Conservation (phyloP, 2,113 vertebrate species). For the Castor canadensis region DNA sequence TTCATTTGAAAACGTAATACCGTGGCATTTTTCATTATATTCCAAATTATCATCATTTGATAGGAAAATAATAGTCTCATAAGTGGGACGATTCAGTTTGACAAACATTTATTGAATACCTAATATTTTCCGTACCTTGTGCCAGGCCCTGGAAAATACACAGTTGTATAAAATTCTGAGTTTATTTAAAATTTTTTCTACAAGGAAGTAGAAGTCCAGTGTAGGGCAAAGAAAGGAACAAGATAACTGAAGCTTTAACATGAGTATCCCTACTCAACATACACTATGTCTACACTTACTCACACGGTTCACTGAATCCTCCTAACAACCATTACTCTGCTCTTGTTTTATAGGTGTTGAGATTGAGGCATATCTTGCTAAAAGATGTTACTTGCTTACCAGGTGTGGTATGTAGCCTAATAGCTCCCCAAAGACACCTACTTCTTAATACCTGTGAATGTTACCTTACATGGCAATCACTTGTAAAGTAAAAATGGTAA, state of each 20-base stretch:
- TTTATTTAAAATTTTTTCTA: background rate
- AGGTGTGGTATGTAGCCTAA: background rate
- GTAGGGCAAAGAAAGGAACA: background rate
- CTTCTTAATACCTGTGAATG: background rate
- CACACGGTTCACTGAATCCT: background rate
- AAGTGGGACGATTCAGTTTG: background rate
- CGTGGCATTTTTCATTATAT: conserved; percentile 38
- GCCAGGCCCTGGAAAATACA: background rate
- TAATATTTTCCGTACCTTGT: background rate
- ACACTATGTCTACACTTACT: background rate
- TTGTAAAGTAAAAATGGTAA: background rate
- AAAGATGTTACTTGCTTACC: background rate
- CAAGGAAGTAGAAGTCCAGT: background rate
- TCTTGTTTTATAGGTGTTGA: background rate
- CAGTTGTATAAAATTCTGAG: background rate
- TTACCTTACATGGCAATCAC: background rate
- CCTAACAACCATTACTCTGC: background rate
- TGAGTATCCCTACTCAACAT: background rate
- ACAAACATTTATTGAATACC: background rate
- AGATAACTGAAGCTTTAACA: background rate
- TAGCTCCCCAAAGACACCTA: background rate
- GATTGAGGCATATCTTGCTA: background rate
- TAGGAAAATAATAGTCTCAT: background rate
- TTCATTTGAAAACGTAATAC: conserved; percentile 24
- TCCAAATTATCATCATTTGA: conserved; percentile 31